Percentiles rank a stretch among this genome's conserved stretches.
These are phyloP conservation scores for Pomatostomus ruficeps DNA, from an alignment of 2,113 vertebrate species.

Conservation along the genomic window DNA sequence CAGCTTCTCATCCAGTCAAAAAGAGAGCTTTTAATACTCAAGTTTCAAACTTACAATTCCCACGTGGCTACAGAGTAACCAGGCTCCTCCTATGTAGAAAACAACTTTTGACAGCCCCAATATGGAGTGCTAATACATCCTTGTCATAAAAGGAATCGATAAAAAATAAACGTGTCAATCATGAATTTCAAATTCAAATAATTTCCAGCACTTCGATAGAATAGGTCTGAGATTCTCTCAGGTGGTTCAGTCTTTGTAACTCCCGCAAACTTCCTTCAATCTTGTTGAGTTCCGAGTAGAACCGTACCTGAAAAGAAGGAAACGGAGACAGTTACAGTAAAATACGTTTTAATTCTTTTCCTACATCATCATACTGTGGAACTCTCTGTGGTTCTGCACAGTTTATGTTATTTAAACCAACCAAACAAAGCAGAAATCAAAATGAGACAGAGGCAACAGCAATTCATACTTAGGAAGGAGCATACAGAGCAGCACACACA, in stretches of 20 bases:
- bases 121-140: constrained; percentile 47
- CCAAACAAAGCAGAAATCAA: background rate
- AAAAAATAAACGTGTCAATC: constrained; percentile 61
- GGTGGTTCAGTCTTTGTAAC: constrained; percentile 73
- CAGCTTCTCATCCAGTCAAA: background rate
- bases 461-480: background rate
- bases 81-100: constrained; percentile 10
- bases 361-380: background rate
- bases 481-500: background rate
- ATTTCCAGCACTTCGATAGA: constrained; percentile 92
- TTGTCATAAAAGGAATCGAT: constrained; percentile 44
- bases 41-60: background rate
- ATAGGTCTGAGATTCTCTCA: constrained; percentile 77
- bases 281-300: constrained; percentile 90
- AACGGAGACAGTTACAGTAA: background rate
- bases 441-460: background rate
- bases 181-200: constrained; percentile 72
- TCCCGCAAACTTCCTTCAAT: constrained; percentile 86
- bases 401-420: background rate
- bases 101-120: constrained; percentile 39
- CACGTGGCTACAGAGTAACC: background rate
- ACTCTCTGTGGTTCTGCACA: background rate
- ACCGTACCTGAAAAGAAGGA: constrained; percentile 74
- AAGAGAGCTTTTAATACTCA: background rate
- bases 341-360: background rate